Percentiles rank a stretch among this genome's conserved stretches.
phyloP scores from a whole-genome alignment of 2,888 invertebrate species.

The Macrophya annulata region DNA sequence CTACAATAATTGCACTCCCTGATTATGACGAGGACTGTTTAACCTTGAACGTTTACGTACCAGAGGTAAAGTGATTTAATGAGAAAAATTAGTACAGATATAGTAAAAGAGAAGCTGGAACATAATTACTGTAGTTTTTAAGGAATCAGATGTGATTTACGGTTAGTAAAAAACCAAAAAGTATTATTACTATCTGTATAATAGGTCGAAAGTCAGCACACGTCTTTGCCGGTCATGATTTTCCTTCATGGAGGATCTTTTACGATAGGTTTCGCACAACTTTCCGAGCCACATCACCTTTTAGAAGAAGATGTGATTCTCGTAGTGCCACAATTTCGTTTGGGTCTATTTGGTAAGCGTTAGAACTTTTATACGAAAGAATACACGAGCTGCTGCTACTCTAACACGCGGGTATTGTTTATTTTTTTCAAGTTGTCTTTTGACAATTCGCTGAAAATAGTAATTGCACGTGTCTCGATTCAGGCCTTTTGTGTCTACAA shows the following conservation, averaged over 20 bases:
- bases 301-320: constrained; percentile 80
- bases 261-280: constrained; percentile 75
- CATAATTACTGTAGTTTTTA: not conserved
- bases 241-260: constrained; percentile 80
- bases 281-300: constrained; percentile 77
- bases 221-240: constrained; percentile 77
- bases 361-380: not conserved
- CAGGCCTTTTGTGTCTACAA: constrained; percentile 81
- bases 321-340: constrained; percentile 80
- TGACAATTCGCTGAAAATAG: not conserved
- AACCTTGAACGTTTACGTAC: constrained; percentile 75
- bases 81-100: not conserved
- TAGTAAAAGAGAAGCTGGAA: not conserved
- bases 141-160: not conserved
- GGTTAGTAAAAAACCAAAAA: not conserved
- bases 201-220: not conserved
- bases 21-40: constrained; percentile 76
- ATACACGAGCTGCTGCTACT: not conserved
- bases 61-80: constrained; percentile 59
- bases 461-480: constrained; percentile 17
- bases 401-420: not conserved
- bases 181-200: not conserved
- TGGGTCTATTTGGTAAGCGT: constrained; percentile 80
- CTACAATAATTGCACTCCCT: constrained; percentile 62
- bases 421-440: not conserved